A percentile compares a stretch with the other conserved stretches of the same genome.
These are phyloP conservation scores for Pedicia rivosa DNA, from an alignment of 2,888 invertebrate genomes.

Conservation along the genomic window DNA sequence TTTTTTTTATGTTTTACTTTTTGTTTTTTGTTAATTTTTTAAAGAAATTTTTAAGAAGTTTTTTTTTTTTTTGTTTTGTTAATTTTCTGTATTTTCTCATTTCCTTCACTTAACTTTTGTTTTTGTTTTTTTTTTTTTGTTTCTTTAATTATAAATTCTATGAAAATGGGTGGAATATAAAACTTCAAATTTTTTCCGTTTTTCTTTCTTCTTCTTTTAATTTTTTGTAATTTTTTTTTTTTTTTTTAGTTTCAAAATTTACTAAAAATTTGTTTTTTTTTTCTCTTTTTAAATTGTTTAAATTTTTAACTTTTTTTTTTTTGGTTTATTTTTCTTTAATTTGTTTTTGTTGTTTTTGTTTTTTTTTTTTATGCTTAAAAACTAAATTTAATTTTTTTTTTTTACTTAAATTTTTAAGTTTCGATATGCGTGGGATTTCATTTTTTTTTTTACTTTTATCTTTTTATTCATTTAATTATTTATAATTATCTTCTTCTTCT, in stretches of 20 bases:
- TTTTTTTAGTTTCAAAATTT: not conserved
- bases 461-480: not conserved
- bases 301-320: not conserved
- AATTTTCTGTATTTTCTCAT: slow-evolving; percentile 1
- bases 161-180: too few relatives aligned
- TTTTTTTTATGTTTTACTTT: not conserved
- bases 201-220: not conserved
- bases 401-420: not conserved
- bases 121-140: slow-evolving; percentile 2
- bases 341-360: too few relatives aligned
- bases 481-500: not conserved
- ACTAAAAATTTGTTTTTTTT: not conserved
- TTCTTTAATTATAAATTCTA: not conserved
- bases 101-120: too few relatives aligned
- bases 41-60: not conserved
- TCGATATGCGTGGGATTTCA: not conserved
- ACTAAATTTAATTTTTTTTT: not conserved
- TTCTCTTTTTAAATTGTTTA: not conserved
- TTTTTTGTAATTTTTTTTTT: not conserved
- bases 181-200: too few relatives aligned
- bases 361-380: not conserved
- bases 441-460: not conserved
- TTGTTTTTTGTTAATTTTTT: not conserved
- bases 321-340: not conserved
- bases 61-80: not conserved